These are phyloP conservation scores for Dermatemys mawii DNA, from an alignment of 2,113 vertebrate genomes.

Conservation along the genomic window DNA sequence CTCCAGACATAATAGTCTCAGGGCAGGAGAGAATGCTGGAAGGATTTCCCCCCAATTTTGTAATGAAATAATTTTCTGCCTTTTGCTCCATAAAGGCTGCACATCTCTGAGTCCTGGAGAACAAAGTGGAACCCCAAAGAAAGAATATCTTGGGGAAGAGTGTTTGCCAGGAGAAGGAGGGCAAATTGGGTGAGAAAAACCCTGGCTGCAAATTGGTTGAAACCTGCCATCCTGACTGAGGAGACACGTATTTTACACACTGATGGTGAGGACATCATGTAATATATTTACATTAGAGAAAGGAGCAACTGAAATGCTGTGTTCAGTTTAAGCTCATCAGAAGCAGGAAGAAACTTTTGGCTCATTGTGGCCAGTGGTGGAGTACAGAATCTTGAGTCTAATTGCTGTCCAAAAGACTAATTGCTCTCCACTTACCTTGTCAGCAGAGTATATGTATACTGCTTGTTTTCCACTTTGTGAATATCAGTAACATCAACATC, in stretches of 20 bases:
- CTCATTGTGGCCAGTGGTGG: neutral
- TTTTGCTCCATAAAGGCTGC: neutral
- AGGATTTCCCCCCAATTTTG: neutral
- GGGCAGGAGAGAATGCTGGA: neutral
- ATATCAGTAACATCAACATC: neutral
- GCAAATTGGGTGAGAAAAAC: neutral
- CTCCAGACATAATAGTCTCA: neutral
- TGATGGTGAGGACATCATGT: neutral
- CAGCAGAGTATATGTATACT: neutral
- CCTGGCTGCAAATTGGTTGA: no score
- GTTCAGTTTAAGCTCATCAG: neutral
- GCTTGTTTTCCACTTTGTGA: neutral
- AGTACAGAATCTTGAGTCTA: neutral
- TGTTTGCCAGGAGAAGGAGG: neutral
- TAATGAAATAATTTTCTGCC: neutral
- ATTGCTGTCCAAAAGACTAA: no score
- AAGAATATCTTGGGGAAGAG: neutral
- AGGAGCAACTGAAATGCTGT: neutral
- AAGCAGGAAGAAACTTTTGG: neutral
- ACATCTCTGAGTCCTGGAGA: neutral
- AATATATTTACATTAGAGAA: neutral
- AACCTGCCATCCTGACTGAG: neutral
- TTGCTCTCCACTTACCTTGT: no score
- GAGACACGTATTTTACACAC: neutral
- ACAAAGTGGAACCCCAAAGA: neutral